Evolutionary conservation across 2,113 vertebrate genomes (phyloP).

Genomic region (Oostethus manadensis): DNA sequence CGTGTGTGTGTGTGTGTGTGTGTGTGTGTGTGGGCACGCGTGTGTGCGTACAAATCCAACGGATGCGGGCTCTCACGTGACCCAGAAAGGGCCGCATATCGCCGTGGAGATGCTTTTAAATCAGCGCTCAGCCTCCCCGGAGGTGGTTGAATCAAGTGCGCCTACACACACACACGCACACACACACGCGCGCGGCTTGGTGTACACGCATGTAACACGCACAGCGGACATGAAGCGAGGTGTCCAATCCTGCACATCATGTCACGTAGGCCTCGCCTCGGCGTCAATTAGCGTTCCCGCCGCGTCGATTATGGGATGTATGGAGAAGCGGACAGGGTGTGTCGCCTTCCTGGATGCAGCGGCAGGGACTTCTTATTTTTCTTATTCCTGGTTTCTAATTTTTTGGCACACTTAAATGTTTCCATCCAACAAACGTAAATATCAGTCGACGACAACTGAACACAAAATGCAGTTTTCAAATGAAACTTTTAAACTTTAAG

Average conservation of each 20-base stretch:
- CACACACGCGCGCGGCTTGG: neutral
- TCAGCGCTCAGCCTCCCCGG: constrained; percentile 32
- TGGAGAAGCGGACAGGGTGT: too few relatives aligned
- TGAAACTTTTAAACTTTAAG: too few relatives aligned
- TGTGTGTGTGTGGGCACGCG: constrained; percentile 4
- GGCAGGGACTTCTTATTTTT: too few relatives aligned
- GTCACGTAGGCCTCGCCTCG: neutral
- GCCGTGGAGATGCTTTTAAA: constrained; percentile 45
- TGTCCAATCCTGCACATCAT: constrained; percentile 5
- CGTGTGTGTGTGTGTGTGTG: constrained; percentile 3
- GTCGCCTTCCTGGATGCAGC: too few relatives aligned
- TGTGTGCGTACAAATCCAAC: constrained; percentile 31
- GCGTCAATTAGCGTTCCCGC: neutral
- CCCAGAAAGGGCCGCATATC: constrained; percentile 34
- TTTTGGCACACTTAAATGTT: too few relatives aligned
- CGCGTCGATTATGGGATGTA: neutral
- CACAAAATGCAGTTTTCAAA: too few relatives aligned
- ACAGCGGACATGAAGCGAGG: constrained; percentile 7
- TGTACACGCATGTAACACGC: constrained; percentile 18
- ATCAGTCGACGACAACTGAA: too few relatives aligned
- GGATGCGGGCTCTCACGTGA: constrained; percentile 42
- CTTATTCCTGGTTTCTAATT: too few relatives aligned
- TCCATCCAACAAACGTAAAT: too few relatives aligned
- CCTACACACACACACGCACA: neutral
- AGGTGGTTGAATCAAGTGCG: constrained; percentile 47